Percentiles rank a stretch among this genome's conserved stretches.
Conservation (phyloP, 2,888 invertebrate genomes). For the Molorchus minor region DNA sequence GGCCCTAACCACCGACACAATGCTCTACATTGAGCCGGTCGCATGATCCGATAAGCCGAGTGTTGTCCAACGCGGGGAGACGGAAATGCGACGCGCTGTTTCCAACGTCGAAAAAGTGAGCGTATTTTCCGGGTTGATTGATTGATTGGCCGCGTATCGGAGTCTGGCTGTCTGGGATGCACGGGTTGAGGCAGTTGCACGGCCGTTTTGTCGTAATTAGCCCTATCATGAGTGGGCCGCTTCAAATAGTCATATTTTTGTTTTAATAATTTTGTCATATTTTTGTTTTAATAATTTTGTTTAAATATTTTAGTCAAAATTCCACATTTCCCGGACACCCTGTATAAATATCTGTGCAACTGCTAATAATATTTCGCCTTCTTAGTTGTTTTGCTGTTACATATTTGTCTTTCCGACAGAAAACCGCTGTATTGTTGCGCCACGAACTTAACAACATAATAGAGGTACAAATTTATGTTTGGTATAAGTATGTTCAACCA, state of each 20-base stretch:
- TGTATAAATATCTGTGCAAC: too few relatives aligned
- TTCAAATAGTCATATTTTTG: too few relatives aligned
- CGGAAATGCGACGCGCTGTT: not conserved
- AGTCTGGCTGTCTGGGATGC: not conserved
- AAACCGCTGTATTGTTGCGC: not conserved
- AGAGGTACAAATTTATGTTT: slow-evolving; percentile 6
- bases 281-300: too few relatives aligned
- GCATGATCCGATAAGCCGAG: slow-evolving; percentile 13
- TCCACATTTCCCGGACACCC: too few relatives aligned
- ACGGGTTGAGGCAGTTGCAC: too few relatives aligned
- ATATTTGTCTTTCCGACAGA: not conserved
- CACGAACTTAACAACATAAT: slow-evolving; percentile 18
- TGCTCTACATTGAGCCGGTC: slow-evolving; percentile 54
- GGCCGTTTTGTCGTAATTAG: too few relatives aligned
- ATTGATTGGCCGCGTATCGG: not conserved
- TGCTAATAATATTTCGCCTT: not conserved
- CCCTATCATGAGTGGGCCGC: too few relatives aligned
- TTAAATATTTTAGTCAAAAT: too few relatives aligned
- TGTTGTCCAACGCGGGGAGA: slow-evolving; percentile 6
- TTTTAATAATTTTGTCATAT: too few relatives aligned
- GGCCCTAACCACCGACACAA: slow-evolving; percentile 60
- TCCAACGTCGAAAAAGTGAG: not conserved
- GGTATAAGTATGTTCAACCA: slow-evolving; percentile 12
- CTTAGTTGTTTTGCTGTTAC: not conserved
- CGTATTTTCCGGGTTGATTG: slow-evolving; percentile 2